Evolutionary conservation across 2,888 invertebrate genomes (phyloP), one percentile per base, ranked within the genome.

Genomic region (Urechis unicinctus): DNA sequence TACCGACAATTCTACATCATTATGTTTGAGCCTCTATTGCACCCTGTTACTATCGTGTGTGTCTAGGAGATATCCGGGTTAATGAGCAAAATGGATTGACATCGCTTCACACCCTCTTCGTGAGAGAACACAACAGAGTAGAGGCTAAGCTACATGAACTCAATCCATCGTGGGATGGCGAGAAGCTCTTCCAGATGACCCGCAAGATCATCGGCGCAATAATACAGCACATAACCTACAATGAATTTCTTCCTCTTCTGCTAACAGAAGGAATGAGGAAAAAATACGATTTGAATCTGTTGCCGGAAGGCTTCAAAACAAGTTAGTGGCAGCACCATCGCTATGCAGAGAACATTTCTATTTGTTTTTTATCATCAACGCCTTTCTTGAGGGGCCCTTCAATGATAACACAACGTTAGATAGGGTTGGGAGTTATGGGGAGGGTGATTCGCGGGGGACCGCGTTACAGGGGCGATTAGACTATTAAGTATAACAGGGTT

Each of bases 61-160:
- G n/a, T n/a, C n/a, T 43, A 50, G 88, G 88, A 2, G 91, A 92
- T 67, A 83, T 85, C 58, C 82, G 91, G 44, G 86, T 90, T 0
- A 92, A 91, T 71, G 91, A 91, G 78, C 89, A 91, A 77, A 80
- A 89, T 0, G 86, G 89, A 64, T 78, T 92, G 9, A 89, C 91
- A 2, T 87, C 88, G 0, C 86, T 92, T 85, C 91, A 92, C 73
- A 80, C 90, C 56, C 74, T 92, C 50, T 88, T 88, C 86, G 86
- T 88, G 4, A 82, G 92, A 0, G 88, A 92, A 60, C 93, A 93
- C 79, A 93, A 93, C 77, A 80, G 81, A 2, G 66, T 93, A 24
- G 89, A 90, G 0, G 69, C 68, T 0, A 70, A 78, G 3, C 78
- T 93, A 50, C 74, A 79, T 0, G 62, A 68, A 1, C 60, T 85